These are phyloP conservation scores for Apostichopus leukothele DNA, from an alignment of 53 echinoderm and acorn worm genomes.

Conservation along the genomic window DNA sequence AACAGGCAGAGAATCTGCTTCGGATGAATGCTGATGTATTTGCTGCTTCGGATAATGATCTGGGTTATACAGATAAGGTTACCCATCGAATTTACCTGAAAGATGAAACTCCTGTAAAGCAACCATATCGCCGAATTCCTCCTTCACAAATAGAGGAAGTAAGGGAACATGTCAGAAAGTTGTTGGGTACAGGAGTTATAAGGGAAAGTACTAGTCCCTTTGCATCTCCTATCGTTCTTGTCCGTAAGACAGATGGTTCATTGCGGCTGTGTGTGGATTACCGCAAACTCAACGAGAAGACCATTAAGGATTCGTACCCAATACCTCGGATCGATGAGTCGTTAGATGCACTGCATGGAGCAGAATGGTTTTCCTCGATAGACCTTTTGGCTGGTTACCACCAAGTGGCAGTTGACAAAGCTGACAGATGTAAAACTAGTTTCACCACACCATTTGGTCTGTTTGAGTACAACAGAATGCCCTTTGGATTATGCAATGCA, in stretches of 20 bases:
- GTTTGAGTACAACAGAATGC: background rate
- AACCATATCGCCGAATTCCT: conserved; percentile 9
- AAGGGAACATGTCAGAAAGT: background rate
- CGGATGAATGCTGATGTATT: background rate
- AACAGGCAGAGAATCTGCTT: background rate
- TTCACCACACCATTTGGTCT: conserved; percentile 24
- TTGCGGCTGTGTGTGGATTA: conserved; percentile 22
- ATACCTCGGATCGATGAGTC: conserved; percentile 25
- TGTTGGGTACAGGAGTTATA: background rate
- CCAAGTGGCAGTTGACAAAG: background rate
- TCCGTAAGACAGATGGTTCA: background rate
- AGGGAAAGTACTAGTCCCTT: conserved; percentile 1
- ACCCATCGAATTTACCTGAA: background rate
- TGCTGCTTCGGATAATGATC: background rate
- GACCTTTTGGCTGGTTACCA: background rate
- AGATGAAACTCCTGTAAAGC: conserved; percentile 4
- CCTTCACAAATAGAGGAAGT: conserved; percentile 17
- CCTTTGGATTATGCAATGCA: conserved; percentile 38
- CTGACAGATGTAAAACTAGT: background rate
- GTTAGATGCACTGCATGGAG: conserved; percentile 1
- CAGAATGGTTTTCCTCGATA: background rate
- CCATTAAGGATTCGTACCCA: background rate
- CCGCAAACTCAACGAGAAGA: conserved; percentile 1
- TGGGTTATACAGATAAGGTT: background rate
- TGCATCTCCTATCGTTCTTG: background rate